Conservation (phyloP, 1,140 invertebrate genomes). For the Sycobia sp. region DNA sequence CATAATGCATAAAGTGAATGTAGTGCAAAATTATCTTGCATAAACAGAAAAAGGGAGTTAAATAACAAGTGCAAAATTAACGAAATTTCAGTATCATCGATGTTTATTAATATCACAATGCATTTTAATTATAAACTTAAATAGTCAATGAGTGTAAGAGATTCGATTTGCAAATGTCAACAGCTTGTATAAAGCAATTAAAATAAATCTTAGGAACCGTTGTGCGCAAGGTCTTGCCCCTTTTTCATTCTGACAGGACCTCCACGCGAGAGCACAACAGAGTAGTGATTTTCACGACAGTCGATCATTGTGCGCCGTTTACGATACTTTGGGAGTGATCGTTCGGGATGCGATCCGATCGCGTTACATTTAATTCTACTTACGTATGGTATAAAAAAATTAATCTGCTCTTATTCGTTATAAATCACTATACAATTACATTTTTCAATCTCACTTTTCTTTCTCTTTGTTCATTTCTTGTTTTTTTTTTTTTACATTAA, state of each 20-base stretch:
- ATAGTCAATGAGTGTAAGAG: constrained; percentile 21
- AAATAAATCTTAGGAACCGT: not conserved
- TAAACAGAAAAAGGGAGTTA: too few species aligned
- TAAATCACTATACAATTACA: not conserved
- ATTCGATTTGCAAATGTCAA: constrained; percentile 12
- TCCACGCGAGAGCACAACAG: too few species aligned
- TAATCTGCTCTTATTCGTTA: not conserved
- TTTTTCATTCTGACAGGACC: not conserved
- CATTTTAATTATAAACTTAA: constrained; percentile 19
- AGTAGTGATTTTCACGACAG: constrained; percentile 5
- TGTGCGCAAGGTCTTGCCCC: not conserved
- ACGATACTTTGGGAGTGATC: not conserved
- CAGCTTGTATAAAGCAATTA: not conserved
- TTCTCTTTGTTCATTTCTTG: not conserved
- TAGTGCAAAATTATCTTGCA: too few species aligned
- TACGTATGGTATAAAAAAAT: too few species aligned
- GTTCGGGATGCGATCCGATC: too few species aligned
- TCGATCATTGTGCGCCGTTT: not conserved
- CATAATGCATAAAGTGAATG: not conserved
- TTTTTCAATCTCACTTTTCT: not conserved
- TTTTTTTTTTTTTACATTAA: not conserved
- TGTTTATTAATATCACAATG: constrained; percentile 34
- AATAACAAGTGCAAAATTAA: too few species aligned
- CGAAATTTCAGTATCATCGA: constrained; percentile 16
- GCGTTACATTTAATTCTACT: not conserved